Conservation (phyloP, 2,113 vertebrate genomes). For the Pipra filicauda region DNA sequence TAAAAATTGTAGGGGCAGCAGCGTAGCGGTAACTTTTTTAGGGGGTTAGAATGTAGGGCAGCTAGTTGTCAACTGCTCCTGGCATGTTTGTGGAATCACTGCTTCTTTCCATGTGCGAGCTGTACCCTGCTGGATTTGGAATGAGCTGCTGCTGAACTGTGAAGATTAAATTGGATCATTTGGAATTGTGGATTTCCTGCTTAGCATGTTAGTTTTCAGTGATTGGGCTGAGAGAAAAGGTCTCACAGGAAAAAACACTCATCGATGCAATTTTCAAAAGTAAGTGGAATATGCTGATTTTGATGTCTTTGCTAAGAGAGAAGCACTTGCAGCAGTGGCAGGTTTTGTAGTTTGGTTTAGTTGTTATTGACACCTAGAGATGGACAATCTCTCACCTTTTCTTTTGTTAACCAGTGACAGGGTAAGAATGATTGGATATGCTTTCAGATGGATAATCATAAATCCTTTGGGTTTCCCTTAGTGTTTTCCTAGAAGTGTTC, state of each 20-base stretch:
- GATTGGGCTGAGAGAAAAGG: not conserved
- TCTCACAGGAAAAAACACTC: not conserved
- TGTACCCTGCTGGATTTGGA: not conserved
- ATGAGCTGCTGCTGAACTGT: constrained; percentile 31
- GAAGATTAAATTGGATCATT: constrained; percentile 35
- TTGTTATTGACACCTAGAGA: not conserved
- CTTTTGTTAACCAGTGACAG: not conserved
- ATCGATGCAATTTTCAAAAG: not conserved
- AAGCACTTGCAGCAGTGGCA: not conserved
- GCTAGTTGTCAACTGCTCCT: not conserved
- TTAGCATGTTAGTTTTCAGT: not conserved
- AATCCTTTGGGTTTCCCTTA: not conserved
- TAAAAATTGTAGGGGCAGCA: not conserved
- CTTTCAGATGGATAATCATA: not conserved
- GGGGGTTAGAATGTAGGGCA: not conserved
- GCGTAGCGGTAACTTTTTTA: not conserved
- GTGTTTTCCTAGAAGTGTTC: not conserved
- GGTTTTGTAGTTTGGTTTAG: not conserved
- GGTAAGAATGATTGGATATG: not conserved
- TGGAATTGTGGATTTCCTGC: constrained; percentile 27
- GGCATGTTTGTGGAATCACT: not conserved
- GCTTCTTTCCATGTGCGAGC: not conserved
- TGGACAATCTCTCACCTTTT: not conserved
- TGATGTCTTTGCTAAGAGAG: not conserved
- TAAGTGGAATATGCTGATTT: not conserved